Base-by-base conservation (phyloP, 2,113 vertebrate genomes). In the Mirza zaza region DNA sequence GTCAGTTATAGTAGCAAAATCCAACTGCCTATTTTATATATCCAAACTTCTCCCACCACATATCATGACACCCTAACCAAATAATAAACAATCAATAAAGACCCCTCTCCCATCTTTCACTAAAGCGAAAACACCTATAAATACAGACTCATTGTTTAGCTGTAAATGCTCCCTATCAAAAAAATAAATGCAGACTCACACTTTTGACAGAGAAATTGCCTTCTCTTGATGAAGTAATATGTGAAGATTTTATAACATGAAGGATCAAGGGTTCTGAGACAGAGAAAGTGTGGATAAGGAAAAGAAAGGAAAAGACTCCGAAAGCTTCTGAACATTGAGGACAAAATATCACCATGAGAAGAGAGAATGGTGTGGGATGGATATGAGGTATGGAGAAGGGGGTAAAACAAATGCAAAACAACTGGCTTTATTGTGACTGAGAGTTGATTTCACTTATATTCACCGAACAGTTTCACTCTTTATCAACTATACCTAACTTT, bases 281-380 rank as follows among this genome's bases (percentile, higher is more conserved):
- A 21, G 2, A 67, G 6, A 71, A 36, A 12, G 0, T 59, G 32
- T 34, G 11, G 34, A 27, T 27, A 15, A 52, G 9, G 68, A 34
- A n/a, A 36, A 17, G 9, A 55, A 77, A 76, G 50, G 68, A 68
- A 50, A 52, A 8, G 13, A 63, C 39, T 4, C 4, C 25, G 9
- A n/a, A 45, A 67, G 48, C 25, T 36, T 9, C 1, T 77, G 25
- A 94, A 59, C 9, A 77, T 9, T 4, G 12, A 77, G n/a, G 21
- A 59, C 11, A 50, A 67, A 61, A 39, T 18, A 2, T 6, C 14
- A 21, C 10, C 21, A 45, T 8, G 68, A 14, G 5, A 36, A 57
- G 8, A 7, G 59, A 48, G 8, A 84, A 48, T 2, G 2, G 10
- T 14, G 0, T 15, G 8, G 17, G 7, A 36, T 36, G 27, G 5